These are phyloP conservation scores for Diadegma fenestrale DNA, from an alignment of 2,888 invertebrate genomes.

Conservation along the genomic window DNA sequence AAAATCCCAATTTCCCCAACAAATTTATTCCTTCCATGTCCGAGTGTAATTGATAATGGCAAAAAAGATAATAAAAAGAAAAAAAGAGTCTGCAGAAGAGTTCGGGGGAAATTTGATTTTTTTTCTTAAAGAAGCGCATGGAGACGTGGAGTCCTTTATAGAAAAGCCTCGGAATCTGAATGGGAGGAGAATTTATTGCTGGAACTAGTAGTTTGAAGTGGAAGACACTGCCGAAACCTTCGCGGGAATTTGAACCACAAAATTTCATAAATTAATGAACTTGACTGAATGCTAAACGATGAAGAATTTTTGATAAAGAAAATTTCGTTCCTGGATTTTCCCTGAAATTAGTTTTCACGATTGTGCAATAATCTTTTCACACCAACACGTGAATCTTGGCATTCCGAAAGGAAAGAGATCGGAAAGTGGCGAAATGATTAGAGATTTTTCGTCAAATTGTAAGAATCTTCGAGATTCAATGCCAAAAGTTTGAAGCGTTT, in stretches of 20 bases:
- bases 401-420: background rate
- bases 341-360: background rate
- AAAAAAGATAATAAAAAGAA: background rate
- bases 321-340: background rate
- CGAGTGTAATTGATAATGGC: background rate
- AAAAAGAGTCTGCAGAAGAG: background rate
- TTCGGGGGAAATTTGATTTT: background rate
- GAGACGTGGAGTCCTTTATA: background rate
- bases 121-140: background rate
- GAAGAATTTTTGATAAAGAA: background rate
- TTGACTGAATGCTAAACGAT: background rate
- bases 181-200: background rate
- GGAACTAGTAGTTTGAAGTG: background rate
- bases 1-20: background rate
- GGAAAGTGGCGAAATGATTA: background rate
- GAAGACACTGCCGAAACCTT: background rate
- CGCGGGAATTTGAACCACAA: background rate
- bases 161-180: background rate
- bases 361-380: background rate
- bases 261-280: background rate
- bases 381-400: background rate
- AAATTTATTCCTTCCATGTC: background rate
- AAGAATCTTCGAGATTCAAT: background rate
- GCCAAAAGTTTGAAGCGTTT: background rate
- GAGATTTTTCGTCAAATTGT: background rate